Conservation (phyloP, 2,797 vertebrate genomes). For the Nyctibius grandis region DNA sequence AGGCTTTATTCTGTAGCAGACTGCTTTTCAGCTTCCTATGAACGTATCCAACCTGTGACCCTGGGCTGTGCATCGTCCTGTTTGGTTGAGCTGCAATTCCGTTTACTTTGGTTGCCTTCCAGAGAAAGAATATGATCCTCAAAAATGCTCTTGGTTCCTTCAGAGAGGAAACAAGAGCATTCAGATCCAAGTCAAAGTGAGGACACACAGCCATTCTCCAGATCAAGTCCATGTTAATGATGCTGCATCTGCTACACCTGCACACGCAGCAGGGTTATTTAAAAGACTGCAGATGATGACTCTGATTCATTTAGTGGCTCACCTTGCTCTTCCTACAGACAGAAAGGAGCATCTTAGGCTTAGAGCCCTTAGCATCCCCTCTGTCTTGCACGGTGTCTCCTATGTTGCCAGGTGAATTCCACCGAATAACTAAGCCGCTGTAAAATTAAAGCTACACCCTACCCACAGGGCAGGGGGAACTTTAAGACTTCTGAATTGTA, state of each 20-base stretch:
- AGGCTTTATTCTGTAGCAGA: background rate
- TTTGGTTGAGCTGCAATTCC: background rate
- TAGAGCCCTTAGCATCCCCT: background rate
- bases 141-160: background rate
- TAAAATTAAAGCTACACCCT: conserved; percentile 12
- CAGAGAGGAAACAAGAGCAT: background rate
- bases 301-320: background rate
- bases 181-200: background rate
- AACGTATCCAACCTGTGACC: background rate
- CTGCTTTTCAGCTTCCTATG: background rate
- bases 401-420: background rate
- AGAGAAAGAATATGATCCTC: background rate
- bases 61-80: background rate
- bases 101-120: conserved; percentile 17
- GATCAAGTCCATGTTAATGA: background rate
- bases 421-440: background rate
- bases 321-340: background rate
- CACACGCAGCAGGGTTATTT: background rate
- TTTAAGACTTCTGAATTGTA: background rate
- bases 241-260: background rate
- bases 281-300: background rate
- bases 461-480: background rate
- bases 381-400: background rate
- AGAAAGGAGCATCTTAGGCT: background rate
- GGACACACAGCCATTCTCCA: background rate